phyloP scores from a whole-genome alignment of 2,888 invertebrate species.

The Pediacus dermestoides region DNA sequence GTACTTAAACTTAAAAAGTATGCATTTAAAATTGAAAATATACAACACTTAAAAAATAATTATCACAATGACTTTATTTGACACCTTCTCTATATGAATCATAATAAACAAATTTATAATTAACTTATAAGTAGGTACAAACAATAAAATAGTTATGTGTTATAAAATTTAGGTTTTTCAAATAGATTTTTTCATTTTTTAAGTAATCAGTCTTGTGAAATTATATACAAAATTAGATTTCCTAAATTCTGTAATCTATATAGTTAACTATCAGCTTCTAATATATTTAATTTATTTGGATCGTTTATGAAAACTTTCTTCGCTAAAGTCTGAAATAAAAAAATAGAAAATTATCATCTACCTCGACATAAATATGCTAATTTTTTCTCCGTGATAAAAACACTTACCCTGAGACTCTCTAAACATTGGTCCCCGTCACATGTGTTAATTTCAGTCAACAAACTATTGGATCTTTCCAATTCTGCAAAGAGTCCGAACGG shows the following conservation, averaged over 20 bases:
- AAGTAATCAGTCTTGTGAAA: constrained; percentile 39
- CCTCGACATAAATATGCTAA: too few relatives aligned
- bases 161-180: constrained; percentile 41
- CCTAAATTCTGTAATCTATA: constrained; percentile 25
- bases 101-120: constrained; percentile 24
- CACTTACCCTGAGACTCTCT: constrained; percentile 70
- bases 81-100: too few relatives aligned
- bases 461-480: constrained; percentile 84
- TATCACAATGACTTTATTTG: too few relatives aligned
- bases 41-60: too few relatives aligned
- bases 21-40: too few relatives aligned
- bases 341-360: constrained; percentile 15
- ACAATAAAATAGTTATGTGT: constrained; percentile 36
- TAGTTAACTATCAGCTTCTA: constrained; percentile 37
- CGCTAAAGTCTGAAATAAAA: constrained; percentile 63
- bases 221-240: constrained; percentile 25
- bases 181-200: constrained; percentile 36
- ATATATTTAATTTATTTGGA: constrained; percentile 66
- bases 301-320: constrained; percentile 79
- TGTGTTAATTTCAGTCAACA: constrained; percentile 92
- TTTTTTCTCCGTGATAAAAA: not conserved
- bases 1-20: too few relatives aligned
- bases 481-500: constrained; percentile 94
- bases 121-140: constrained; percentile 28
- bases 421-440: constrained; percentile 94